These are phyloP conservation scores for Cosmorhoe ocellata DNA, from an alignment of 2,888 invertebrate species.

Conservation along the genomic window DNA sequence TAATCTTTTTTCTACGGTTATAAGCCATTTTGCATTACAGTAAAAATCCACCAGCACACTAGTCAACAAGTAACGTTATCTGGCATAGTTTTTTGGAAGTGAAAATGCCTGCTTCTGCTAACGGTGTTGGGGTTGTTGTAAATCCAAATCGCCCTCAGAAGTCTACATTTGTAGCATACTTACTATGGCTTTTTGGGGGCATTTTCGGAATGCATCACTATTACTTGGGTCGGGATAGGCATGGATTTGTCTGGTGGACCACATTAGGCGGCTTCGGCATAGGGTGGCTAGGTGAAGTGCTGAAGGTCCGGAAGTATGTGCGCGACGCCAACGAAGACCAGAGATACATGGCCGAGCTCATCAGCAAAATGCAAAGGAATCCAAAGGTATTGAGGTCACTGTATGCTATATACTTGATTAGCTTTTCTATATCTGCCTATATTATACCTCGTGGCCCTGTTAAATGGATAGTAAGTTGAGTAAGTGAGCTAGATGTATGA, in stretches of 20 bases:
- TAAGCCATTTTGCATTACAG: neutral
- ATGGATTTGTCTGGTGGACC: constrained; percentile 95
- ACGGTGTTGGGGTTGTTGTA: constrained; percentile 1
- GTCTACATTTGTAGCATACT: constrained; percentile 87
- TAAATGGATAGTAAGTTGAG: neutral
- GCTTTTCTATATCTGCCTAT: constrained; percentile 18
- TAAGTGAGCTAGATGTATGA: too few species aligned
- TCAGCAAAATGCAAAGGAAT: constrained; percentile 82
- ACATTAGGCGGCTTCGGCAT: constrained; percentile 93
- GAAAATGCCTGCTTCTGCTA: constrained; percentile 8
- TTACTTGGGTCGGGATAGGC: constrained; percentile 93
- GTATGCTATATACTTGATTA: constrained; percentile 5
- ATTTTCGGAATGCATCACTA: constrained; percentile 95
- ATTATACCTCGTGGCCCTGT: neutral
- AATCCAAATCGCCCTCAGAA: constrained; percentile 57
- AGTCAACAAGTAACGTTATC: constrained; percentile 7
- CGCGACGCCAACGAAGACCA: constrained; percentile 90
- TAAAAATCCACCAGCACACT: neutral
- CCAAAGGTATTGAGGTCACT: constrained; percentile 80
- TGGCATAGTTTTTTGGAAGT: constrained; percentile 10
- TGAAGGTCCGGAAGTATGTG: constrained; percentile 92
- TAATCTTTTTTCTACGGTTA: too few species aligned
- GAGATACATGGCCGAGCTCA: constrained; percentile 84
- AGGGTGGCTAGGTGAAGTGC: constrained; percentile 94
- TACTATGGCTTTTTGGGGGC: constrained; percentile 94